Evolutionary conservation across 2,797 vertebrate species (phyloP), one percentile per base, ranked within the genome.

Genomic region (Capromys pilorides): DNA sequence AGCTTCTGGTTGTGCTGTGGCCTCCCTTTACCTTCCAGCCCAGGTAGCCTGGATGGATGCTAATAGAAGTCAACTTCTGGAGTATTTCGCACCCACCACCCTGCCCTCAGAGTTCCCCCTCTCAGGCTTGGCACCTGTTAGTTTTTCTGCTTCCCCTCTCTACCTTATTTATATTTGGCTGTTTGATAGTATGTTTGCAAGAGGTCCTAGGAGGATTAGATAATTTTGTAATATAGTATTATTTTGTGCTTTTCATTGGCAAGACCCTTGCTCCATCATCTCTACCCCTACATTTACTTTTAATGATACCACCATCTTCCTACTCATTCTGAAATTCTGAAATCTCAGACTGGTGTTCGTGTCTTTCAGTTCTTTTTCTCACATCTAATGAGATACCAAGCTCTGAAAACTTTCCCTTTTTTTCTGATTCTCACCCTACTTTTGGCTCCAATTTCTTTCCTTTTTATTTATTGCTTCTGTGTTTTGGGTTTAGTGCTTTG

Each of bases 201-300:
- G 93, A 94, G 26, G 21, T 41, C 41, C 45, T 41, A 66, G 41
- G 41, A 66, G 26, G 91, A 18, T 94, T 82, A 62, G 73, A 36
- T 75, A n/a, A 49, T 87, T 91, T 95, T 75, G 26, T 83, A 87
- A 64, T 39, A 39, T 95, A 88, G 21, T 79, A 67, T 6, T 24
- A 39, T 75, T 79, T 78, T 18, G 45, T 78, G 78, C 82, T 45
- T 85, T 45, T 86, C 28, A 4, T 39, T n/a, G 45, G 14, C 1
- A 5, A 49, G 64, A 64, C 57, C 54, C n/a, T 61, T 24, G 49
- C 16, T 54, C 84, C 51, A 28, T 31, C 9, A 7, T 31, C 6
- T 89, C 59, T 82, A 22, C 16, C 24, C 21, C 16, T 69, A 87
- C 67, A 49, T 62, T 59, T 86, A 5, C 54, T 79, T 88, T 91